These are phyloP conservation scores for Labroides dimidiatus DNA, from an alignment of 2,797 vertebrate genomes.

Conservation along the genomic window DNA sequence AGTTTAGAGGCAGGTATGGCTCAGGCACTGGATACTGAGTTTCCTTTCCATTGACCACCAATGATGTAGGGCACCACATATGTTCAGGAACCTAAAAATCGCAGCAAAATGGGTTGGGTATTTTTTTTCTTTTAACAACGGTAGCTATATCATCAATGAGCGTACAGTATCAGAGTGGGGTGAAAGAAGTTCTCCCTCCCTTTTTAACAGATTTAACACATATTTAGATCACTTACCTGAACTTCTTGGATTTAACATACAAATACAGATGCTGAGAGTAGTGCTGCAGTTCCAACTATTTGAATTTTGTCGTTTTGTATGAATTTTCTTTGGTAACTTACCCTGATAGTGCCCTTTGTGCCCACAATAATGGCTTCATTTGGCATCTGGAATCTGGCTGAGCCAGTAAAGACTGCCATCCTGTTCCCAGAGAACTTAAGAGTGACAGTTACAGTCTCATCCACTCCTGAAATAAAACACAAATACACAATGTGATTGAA, in stretches of 20 bases:
- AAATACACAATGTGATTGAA: neutral
- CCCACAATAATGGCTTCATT: constrained; percentile 83
- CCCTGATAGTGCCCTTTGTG: constrained; percentile 85
- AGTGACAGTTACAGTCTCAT: constrained; percentile 83
- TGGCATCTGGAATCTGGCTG: constrained; percentile 68
- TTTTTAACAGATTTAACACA: neutral
- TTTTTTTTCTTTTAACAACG: neutral
- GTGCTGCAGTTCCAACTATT: neutral
- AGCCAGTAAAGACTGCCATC: constrained; percentile 84
- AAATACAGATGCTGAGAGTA: neutral
- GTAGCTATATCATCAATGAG: neutral
- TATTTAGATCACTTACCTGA: neutral
- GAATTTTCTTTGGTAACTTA: constrained; percentile 37
- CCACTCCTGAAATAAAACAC: constrained; percentile 80
- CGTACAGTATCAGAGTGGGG: neutral
- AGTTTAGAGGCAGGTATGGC: constrained; percentile 81
- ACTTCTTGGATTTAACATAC: neutral
- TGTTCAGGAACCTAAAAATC: constrained; percentile 81
- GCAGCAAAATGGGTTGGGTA: neutral
- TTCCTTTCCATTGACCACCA: constrained; percentile 82
- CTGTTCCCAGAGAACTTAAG: constrained; percentile 86
- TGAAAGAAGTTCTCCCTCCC: neutral
- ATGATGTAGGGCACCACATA: constrained; percentile 86
- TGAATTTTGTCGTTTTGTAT: neutral
- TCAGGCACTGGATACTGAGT: constrained; percentile 80